A percentile compares a stretch with the other conserved stretches of the same genome.
These are phyloP conservation scores for Tyto alba DNA, from an alignment of 2,113 vertebrate species.

Conservation along the genomic window DNA sequence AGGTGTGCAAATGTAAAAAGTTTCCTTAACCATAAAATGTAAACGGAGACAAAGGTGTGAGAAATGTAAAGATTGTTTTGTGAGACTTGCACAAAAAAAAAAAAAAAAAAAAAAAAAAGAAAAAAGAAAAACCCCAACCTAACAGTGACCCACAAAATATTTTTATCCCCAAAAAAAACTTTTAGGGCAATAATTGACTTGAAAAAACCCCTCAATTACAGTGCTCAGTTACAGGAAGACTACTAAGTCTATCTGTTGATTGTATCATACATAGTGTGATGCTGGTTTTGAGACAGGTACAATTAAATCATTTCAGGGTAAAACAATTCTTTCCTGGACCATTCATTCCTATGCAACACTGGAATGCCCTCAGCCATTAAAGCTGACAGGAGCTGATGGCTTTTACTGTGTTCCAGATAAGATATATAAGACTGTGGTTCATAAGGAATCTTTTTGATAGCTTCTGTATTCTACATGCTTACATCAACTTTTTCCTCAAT, in stretches of 20 bases:
- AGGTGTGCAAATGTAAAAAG: background rate
- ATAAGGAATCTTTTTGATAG: background rate
- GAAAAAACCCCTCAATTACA: background rate
- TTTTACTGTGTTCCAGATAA: background rate
- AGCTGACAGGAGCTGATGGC: background rate
- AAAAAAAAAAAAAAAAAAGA: background rate
- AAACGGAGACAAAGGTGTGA: background rate
- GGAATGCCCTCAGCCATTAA: background rate
- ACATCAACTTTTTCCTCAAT: background rate
- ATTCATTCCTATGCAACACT: background rate
- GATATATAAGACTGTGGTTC: background rate
- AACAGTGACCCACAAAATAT: background rate
- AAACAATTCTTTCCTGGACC: background rate
- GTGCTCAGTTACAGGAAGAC: background rate
- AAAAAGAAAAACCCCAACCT: too few relatives aligned
- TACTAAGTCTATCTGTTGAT: background rate
- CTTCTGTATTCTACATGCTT: background rate
- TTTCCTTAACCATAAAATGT: background rate
- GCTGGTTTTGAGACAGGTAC: background rate
- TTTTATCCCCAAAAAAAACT: accelerated
- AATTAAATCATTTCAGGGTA: background rate
- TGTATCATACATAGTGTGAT: background rate
- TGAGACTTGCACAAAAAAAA: background rate
- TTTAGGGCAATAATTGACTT: background rate
- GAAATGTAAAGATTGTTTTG: background rate